Evolutionary conservation across 2,888 invertebrate species (phyloP), one percentile per base, ranked within the genome.

Genomic region (Orchesella flavescens): DNA sequence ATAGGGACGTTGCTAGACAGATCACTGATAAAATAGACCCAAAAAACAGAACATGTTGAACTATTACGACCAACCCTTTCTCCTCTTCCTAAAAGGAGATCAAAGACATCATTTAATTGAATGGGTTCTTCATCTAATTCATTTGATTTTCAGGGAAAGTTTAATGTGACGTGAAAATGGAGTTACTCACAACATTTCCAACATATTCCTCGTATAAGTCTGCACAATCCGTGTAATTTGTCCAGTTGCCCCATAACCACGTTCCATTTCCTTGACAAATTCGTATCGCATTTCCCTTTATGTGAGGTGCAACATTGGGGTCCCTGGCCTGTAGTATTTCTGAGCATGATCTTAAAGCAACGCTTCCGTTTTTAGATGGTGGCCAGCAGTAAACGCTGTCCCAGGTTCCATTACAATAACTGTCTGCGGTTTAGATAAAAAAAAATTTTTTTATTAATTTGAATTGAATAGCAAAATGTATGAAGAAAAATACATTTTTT

Each of bases 321-420:
- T 75, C 71, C 12, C 72, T 79, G 23, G 74, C 86, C 66, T 84
- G 75, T 73, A 87, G 80, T 15, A 87, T 84, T 77, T 84, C 84
- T 0, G 97, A 97, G 90, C 97, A 97, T 86, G 92, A 92, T 89
- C 95, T 93, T 59, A 91, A 92, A 7, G 93, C 92, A 9, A 92
- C 91, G 0, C 92, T 91, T n/a, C 94, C 94, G 0, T 94, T 94
- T 73, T 92, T 92, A 0, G 95, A 94, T 0, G 95, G 93, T 0
- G 95, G 95, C 97, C 97, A 97, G 90, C 97, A 97, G 1, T 96
- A 91, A 88, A 94, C 93, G 23, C 93, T 92, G 89, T 97, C 97
- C 93, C 94, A 96, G 15, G 94, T 93, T 87, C 94, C 92, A 84
- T 93, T 93, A 90, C 95, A 95, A 90, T 93, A 93, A 46, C 89